phyloP scores from a whole-genome alignment of 2,113 vertebrate genomes.

The Terrapene triunguis region DNA sequence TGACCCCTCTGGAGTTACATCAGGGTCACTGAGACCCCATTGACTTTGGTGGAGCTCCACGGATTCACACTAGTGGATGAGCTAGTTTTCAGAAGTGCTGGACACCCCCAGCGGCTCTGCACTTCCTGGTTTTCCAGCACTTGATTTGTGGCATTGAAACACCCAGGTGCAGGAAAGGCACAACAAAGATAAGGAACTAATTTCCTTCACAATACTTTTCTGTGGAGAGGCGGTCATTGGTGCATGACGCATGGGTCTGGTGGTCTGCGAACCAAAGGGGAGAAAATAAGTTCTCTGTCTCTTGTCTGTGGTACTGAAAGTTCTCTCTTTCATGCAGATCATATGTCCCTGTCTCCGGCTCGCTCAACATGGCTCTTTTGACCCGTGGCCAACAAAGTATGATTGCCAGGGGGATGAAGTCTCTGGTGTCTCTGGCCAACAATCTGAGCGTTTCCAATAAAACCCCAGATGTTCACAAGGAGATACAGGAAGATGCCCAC shows the following conservation, averaged over 20 bases:
- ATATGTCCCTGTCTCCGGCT: too few relatives aligned
- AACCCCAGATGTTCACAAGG: too few relatives aligned
- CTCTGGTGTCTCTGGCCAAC: too few relatives aligned
- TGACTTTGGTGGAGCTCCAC: background rate
- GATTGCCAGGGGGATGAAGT: too few relatives aligned
- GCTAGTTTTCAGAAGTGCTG: too few relatives aligned
- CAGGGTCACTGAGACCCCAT: background rate
- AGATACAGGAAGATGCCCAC: too few relatives aligned
- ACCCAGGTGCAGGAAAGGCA: background rate
- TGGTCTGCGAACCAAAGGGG: background rate
- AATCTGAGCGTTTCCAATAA: too few relatives aligned
- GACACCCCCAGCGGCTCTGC: background rate
- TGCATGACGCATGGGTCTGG: background rate
- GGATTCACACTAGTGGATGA: background rate
- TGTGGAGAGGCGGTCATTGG: background rate
- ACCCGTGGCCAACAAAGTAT: too few relatives aligned
- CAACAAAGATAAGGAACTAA: background rate
- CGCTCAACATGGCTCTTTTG: too few relatives aligned
- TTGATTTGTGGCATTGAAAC: background rate
- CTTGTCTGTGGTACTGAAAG: too few relatives aligned
- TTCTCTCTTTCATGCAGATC: too few relatives aligned
- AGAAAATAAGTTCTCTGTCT: background rate
- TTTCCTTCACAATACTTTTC: background rate
- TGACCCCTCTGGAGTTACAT: background rate
- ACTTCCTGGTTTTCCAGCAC: background rate